phyloP scores from a whole-genome alignment of 2,797 vertebrate genomes.

The Sebastes trivittatus region DNA sequence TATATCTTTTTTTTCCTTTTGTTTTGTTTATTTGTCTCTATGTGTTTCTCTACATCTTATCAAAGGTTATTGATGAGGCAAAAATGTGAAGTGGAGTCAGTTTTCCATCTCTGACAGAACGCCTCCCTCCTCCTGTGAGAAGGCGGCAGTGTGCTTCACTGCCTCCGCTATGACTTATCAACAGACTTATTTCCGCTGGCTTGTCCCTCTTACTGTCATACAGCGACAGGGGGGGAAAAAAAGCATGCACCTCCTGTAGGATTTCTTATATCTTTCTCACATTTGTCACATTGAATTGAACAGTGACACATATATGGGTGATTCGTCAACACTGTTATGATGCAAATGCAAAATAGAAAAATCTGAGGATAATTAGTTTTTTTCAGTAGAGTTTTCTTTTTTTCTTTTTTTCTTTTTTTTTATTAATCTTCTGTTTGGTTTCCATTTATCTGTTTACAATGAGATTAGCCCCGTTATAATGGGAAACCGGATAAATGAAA shows the following conservation, averaged over 20 bases:
- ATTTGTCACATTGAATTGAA: slow-evolving; percentile 10
- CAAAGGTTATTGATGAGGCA: slow-evolving; percentile 73
- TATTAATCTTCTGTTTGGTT: neutral
- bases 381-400: neutral
- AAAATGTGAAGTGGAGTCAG: slow-evolving; percentile 69
- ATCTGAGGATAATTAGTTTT: neutral
- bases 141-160: slow-evolving; percentile 59
- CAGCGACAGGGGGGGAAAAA: slow-evolving; percentile 4
- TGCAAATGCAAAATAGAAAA: slow-evolving; percentile 8
- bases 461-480: neutral
- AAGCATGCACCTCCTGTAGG: slow-evolving; percentile 18
- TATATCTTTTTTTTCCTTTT: slow-evolving; percentile 47
- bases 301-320: neutral
- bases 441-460: neutral
- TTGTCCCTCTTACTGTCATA: slow-evolving; percentile 58
- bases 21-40: slow-evolving; percentile 61
- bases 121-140: slow-evolving; percentile 51
- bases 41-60: slow-evolving; percentile 64
- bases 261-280: slow-evolving; percentile 14
- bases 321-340: neutral
- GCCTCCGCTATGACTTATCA: slow-evolving; percentile 63
- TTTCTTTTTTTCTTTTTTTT: neutral
- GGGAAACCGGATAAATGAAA: neutral
- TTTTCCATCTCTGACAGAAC: slow-evolving; percentile 57
- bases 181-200: slow-evolving; percentile 66